Conservation (phyloP, 2,113 vertebrate species). For the Odontophorus gujanensis region DNA sequence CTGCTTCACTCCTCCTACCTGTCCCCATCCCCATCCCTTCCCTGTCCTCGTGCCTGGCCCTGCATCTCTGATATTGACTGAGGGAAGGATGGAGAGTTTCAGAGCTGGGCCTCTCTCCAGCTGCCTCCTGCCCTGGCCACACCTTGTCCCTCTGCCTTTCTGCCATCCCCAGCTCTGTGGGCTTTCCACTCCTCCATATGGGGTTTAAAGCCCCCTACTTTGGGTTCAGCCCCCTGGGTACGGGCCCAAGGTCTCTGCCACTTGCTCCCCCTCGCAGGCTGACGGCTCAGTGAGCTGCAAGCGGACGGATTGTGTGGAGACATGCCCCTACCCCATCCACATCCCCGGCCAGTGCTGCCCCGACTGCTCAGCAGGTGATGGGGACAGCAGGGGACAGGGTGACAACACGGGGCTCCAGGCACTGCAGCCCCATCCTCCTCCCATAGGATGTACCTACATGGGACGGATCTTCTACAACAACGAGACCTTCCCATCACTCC, state of each 20-base stretch:
- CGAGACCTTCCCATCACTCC: slow-evolving; percentile 79
- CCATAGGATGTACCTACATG: slow-evolving; percentile 81
- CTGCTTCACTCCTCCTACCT: slow-evolving; percentile 57
- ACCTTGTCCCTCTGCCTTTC: not conserved
- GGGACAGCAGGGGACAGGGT: not conserved
- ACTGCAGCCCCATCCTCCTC: not conserved
- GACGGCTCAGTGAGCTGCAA: slow-evolving; percentile 81
- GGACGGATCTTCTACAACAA: slow-evolving; percentile 82
- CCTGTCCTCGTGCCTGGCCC: not conserved
- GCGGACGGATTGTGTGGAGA: slow-evolving; percentile 82
- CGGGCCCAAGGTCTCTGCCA: slow-evolving; percentile 46
- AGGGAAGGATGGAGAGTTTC: not conserved
- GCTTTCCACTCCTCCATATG: not conserved
- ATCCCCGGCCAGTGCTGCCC: slow-evolving; percentile 85
- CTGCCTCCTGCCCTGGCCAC: not conserved
- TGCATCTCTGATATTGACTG: not conserved
- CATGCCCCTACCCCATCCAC: slow-evolving; percentile 81
- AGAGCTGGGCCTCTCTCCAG: not conserved
- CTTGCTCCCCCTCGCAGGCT: slow-evolving; percentile 71
- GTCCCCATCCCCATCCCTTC: not conserved
- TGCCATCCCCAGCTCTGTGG: not conserved
- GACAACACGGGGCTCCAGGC: not conserved
- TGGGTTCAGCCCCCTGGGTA: not conserved
- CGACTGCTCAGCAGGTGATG: slow-evolving; percentile 81
- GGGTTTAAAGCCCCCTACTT: not conserved